phyloP scores from a whole-genome alignment of 30 jellyfish, hydroid and myxozoan species.

The Cassiopea andromeda region DNA sequence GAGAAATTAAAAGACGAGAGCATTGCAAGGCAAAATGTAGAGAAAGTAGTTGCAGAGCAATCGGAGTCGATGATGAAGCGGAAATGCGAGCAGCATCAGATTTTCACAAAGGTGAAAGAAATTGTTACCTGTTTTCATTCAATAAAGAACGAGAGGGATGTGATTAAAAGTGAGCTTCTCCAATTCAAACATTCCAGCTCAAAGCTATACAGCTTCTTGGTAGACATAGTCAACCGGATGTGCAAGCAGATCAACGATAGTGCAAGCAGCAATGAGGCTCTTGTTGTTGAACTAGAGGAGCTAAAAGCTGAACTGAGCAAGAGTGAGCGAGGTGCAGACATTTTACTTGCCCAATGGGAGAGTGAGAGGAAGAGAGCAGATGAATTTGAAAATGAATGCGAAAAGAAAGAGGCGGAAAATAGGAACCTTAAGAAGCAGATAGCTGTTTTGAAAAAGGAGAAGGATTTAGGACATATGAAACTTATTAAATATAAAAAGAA shows the following conservation, averaged over 20 bases:
- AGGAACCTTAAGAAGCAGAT: slow-evolving; percentile 16
- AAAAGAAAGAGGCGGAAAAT: slow-evolving; percentile 6
- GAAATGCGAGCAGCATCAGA: background rate
- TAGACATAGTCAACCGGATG: slow-evolving; percentile 28
- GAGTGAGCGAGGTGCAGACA: background rate
- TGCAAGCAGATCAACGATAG: slow-evolving; percentile 27
- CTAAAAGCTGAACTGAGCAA: slow-evolving; percentile 23
- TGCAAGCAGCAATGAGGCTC: slow-evolving; percentile 3
- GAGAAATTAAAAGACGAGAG: slow-evolving; percentile 54
- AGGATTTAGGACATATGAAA: slow-evolving; percentile 18
- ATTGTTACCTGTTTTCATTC: background rate
- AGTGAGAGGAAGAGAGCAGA: slow-evolving; percentile 14
- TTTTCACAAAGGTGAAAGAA: slow-evolving; percentile 18
- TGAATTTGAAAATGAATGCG: slow-evolving; percentile 8
- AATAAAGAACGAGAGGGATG: slow-evolving; percentile 23
- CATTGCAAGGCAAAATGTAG: slow-evolving; percentile 32
- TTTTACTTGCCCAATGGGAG: slow-evolving; percentile 7
- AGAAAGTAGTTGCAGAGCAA: slow-evolving; percentile 10
- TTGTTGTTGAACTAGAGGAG: background rate
- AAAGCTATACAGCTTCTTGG: slow-evolving; percentile 13
- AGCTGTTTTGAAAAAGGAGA: slow-evolving; percentile 29
- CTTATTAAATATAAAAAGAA: slow-evolving; percentile 23
- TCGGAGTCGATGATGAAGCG: background rate
- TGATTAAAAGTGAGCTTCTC: slow-evolving; percentile 21
- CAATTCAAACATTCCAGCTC: slow-evolving; percentile 30